A percentile compares a stretch with the other conserved stretches of the same genome.
Evolutionary conservation across 1,140 invertebrate species (phyloP).

Genomic region (Chymomyza costata): DNA sequence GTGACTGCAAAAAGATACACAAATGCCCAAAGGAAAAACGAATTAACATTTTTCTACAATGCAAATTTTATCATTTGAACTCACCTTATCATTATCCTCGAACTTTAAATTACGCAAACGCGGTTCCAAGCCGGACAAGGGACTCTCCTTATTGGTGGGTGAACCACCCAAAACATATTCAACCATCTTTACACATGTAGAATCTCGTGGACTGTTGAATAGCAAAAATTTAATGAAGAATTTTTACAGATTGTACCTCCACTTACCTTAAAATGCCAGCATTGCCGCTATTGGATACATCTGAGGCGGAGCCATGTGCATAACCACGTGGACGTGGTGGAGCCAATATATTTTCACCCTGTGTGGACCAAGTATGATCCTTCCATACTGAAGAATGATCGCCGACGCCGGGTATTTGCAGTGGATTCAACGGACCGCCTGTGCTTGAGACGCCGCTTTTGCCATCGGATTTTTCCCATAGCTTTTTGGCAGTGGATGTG

Average conservation of each 20-base stretch:
- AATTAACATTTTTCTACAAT: too few relatives aligned
- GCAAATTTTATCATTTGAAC: neutral
- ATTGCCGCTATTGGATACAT: conserved; percentile 65
- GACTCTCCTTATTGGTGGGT: conserved; percentile 86
- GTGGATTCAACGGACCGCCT: conserved; percentile 64
- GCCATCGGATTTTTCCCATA: conserved; percentile 75
- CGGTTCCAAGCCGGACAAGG: conserved; percentile 79
- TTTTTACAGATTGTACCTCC: neutral
- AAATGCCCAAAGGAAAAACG: neutral
- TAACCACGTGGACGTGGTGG: conserved; percentile 63
- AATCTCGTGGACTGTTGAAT: conserved; percentile 78
- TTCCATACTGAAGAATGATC: conserved; percentile 74
- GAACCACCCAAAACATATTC: conserved; percentile 96
- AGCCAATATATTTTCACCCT: conserved; percentile 68
- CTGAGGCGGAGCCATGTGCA: conserved; percentile 61
- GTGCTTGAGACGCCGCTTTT: conserved; percentile 56
- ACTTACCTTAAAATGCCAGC: conserved; percentile 73
- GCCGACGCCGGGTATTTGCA: conserved; percentile 70
- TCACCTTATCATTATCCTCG: conserved; percentile 76
- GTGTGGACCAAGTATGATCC: conserved; percentile 74
- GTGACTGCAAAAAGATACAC: conserved; percentile 65
- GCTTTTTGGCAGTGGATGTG: conserved; percentile 74
- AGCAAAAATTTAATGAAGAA: too few relatives aligned
- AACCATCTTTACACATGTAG: conserved; percentile 96
- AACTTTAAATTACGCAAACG: conserved; percentile 84